Conservation (phyloP, 2,797 vertebrate species). For the Spinus pinus region DNA sequence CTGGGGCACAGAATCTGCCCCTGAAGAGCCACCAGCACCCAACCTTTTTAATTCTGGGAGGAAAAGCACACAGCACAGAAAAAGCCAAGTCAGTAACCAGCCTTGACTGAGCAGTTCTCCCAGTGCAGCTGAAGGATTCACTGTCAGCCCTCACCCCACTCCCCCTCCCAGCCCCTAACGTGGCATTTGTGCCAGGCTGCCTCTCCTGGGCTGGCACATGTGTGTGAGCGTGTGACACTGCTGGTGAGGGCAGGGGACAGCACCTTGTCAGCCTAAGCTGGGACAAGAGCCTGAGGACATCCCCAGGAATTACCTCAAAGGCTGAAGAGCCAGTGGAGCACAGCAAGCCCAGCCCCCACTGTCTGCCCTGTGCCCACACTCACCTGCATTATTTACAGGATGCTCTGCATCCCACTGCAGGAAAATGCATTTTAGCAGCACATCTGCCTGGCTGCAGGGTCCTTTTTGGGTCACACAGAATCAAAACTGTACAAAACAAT, state of each 20-base stretch:
- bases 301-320: slow-evolving; percentile 43
- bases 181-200: background rate
- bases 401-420: background rate
- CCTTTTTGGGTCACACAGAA: background rate
- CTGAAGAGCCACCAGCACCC: background rate
- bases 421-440: background rate
- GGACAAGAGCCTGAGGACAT: slow-evolving; percentile 23
- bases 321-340: slow-evolving; percentile 2
- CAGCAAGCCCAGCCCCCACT: background rate
- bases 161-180: background rate
- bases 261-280: background rate
- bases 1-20: background rate
- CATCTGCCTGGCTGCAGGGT: background rate
- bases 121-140: background rate
- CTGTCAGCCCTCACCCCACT: background rate
- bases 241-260: background rate
- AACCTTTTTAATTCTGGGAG: background rate
- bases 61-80: background rate
- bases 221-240: background rate
- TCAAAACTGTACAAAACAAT: accelerated
- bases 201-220: background rate
- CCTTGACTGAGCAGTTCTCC: background rate
- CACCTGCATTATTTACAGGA: background rate
- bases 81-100: background rate
- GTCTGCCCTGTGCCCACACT: background rate